Conservation (phyloP, 2,797 vertebrate genomes). For the Artibeus lituratus region DNA sequence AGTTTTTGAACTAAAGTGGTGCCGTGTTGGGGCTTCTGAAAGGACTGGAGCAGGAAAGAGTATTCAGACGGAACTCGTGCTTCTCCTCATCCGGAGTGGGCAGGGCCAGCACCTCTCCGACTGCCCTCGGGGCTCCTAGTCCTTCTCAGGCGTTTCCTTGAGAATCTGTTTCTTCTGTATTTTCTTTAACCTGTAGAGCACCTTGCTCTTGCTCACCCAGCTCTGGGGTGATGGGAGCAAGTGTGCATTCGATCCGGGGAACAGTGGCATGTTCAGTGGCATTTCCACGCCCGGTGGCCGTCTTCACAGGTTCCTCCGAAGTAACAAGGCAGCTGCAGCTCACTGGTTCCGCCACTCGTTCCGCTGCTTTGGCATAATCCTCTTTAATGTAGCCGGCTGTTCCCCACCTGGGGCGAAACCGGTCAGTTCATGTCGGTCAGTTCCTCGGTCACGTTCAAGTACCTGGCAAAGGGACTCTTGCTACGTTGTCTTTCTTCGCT, state of each 20-base stretch:
- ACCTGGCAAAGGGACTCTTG: slow-evolving; percentile 96
- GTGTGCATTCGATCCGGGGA: slow-evolving; percentile 94
- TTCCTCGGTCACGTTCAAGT: slow-evolving; percentile 98
- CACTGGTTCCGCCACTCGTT: slow-evolving; percentile 96
- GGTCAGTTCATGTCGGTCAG: slow-evolving; percentile 97
- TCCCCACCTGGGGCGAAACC: slow-evolving; percentile 96
- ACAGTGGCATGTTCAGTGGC: slow-evolving; percentile 88
- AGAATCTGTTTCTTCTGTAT: slow-evolving; percentile 98
- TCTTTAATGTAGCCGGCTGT: slow-evolving; percentile 95
- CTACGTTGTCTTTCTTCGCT: slow-evolving; percentile 96
- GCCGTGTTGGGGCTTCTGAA: slow-evolving; percentile 28
- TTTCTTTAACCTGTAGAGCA: slow-evolving; percentile 97
- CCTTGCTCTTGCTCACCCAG: slow-evolving; percentile 97
- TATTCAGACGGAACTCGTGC: slow-evolving; percentile 97
- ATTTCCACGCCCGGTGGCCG: background rate
- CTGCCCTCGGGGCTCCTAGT: slow-evolving; percentile 85
- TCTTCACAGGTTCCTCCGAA: background rate
- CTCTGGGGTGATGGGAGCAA: slow-evolving; percentile 96
- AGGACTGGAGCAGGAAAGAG: slow-evolving; percentile 37
- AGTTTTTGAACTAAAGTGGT: background rate
- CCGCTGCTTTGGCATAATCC: slow-evolving; percentile 96
- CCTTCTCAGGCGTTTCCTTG: slow-evolving; percentile 89
- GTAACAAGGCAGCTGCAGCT: slow-evolving; percentile 86
- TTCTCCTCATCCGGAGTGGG: slow-evolving; percentile 92
- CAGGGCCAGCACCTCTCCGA: slow-evolving; percentile 89